Evolutionary conservation across 2,888 invertebrate species (phyloP), one percentile per base, ranked within the genome.

Genomic region (Drosophila peninsularis): DNA sequence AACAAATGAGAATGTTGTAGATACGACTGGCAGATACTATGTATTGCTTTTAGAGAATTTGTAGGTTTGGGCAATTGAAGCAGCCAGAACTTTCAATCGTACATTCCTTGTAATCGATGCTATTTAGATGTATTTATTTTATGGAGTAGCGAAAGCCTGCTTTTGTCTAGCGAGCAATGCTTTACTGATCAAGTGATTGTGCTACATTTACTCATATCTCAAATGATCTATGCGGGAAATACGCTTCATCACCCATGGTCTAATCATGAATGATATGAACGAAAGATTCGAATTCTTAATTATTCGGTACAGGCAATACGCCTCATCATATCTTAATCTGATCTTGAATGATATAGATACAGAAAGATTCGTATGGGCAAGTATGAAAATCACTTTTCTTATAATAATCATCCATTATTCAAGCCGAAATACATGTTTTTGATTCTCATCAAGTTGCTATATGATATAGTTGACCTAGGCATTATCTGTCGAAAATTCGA

Each of bases 381-480:
- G 27, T 1, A 0, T 30, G 27, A 30, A 6, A 30, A 30, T 30
- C 27, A 30, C 6, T 30, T 24, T 30, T 30, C 30, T 30, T 10
- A 30, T 30, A 9, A 30, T 30, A 30, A 30, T 30, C 30, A 30
- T 7, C 27, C 27, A n/a, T n/a, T n/a, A n/a, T n/a, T n/a, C n/a
- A n/a, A n/a, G n/a, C n/a, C n/a, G n/a, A n/a, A n/a, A n/a, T n/a
- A n/a, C n/a, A n/a, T n/a, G n/a, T n/a, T n/a, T n/a, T n/a, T n/a
- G n/a, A n/a, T n/a, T n/a, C n/a, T n/a, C n/a, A n/a, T n/a, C n/a
- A 24, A 30, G 7, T 30, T 7, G 7, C 47, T 17, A 19, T 32
- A 7, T 30, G 17, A 47, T 47, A 47, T 47, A 47, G 47, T 47
- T 32, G 32, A 47, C 47, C 17, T 47, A 47, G 32, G 32, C 34